Conservation (phyloP, 2,113 vertebrate species). For the Arenaria interpres region DNA sequence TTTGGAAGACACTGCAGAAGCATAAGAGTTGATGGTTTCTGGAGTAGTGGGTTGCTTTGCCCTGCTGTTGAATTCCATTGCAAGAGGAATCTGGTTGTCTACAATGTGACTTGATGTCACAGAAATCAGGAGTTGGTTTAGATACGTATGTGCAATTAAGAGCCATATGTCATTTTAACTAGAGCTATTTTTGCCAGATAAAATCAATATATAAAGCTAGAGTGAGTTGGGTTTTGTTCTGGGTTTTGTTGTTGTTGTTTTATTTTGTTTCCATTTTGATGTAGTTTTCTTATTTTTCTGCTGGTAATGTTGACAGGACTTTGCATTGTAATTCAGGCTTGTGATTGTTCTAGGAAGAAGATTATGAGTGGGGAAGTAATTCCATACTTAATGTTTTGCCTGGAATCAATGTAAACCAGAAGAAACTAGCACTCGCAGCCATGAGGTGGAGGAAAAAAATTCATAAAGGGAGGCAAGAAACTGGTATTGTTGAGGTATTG, state of each 20-base stretch:
- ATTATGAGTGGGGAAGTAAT: conserved; percentile 94
- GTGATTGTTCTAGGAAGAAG: conserved; percentile 84
- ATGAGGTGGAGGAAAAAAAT: conserved; percentile 93
- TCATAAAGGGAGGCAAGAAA: conserved; percentile 74
- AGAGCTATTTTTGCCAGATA: neutral
- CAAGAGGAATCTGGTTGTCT: neutral
- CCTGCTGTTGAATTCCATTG: neutral
- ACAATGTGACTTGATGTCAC: neutral
- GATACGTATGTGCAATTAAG: neutral
- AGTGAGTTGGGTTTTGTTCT: neutral
- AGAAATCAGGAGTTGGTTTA: neutral
- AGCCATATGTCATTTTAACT: neutral
- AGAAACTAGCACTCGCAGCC: conserved; percentile 87
- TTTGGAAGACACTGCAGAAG: neutral
- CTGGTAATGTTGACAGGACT: neutral
- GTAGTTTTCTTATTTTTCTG: neutral
- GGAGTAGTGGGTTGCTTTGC: neutral
- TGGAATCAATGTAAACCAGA: conserved; percentile 87
- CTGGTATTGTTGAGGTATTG: conserved; percentile 60
- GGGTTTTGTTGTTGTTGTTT: neutral
- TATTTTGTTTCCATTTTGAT: neutral
- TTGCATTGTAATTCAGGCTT: neutral
- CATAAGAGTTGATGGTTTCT: neutral
- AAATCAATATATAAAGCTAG: neutral
- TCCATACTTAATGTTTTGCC: conserved; percentile 86